Conservation (phyloP, 1,140 invertebrate species). For the Nomia melanderi region DNA sequence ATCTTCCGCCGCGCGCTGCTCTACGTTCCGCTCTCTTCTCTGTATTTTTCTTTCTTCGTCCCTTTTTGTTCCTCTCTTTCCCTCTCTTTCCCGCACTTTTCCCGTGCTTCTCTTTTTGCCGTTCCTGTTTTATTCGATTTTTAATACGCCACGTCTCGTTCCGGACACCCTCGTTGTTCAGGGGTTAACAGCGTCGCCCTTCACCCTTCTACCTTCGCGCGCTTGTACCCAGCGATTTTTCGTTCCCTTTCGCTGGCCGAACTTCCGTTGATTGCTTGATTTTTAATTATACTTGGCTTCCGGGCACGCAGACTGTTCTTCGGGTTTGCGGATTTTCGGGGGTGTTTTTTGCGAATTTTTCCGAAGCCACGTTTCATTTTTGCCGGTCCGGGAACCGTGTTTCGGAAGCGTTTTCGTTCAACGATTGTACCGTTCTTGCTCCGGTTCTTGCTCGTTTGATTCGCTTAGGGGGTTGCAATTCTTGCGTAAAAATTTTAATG, state of each 20-base stretch:
- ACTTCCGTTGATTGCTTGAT: neutral
- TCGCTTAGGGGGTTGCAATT: too few relatives aligned
- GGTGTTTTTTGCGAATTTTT: too few relatives aligned
- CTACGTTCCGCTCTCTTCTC: neutral
- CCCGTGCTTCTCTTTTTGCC: neutral
- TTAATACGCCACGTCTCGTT: neutral
- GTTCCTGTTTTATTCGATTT: neutral
- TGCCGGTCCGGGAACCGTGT: too few relatives aligned
- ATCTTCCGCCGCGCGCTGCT: neutral
- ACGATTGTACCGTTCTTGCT: too few relatives aligned
- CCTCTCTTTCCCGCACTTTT: neutral
- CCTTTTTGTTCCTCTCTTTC: neutral
- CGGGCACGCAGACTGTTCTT: neutral
- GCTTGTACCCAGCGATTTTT: neutral
- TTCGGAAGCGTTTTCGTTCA: too few relatives aligned
- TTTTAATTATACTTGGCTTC: slow-evolving; percentile 1
- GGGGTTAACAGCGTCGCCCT: neutral
- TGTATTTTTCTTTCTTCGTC: neutral
- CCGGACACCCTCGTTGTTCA: neutral
- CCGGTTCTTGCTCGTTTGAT: too few relatives aligned
- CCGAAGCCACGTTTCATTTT: too few relatives aligned
- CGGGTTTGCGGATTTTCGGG: neutral
- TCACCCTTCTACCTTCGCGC: too few relatives aligned
- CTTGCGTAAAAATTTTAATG: too few relatives aligned
- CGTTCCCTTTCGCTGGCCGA: neutral